phyloP scores from a whole-genome alignment of 64 coral and sea anemone species.

The Dendrophyllia cribrosa region DNA sequence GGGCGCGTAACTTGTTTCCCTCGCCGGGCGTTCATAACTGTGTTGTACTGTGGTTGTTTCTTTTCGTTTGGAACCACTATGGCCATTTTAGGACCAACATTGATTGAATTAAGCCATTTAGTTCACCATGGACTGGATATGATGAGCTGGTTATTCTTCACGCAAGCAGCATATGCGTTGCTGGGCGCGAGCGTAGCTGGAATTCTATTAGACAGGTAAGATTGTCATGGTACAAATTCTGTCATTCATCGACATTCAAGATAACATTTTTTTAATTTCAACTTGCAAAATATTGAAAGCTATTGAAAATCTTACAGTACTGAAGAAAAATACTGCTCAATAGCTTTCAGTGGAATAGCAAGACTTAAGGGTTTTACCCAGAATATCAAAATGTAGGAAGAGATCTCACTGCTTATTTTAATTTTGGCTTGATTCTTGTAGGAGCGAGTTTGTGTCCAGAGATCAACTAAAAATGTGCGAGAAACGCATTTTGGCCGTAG shows the following conservation, averaged over 20 bases:
- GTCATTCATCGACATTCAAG: not conserved
- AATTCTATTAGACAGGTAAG: slow-evolving; percentile 89
- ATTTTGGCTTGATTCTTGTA: too few relatives aligned
- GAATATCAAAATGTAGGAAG: not conserved
- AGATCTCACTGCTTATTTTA: not conserved
- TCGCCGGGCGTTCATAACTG: slow-evolving; percentile 59
- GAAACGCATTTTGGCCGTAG: too few relatives aligned
- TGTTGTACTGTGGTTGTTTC: slow-evolving; percentile 88
- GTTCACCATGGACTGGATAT: slow-evolving; percentile 86
- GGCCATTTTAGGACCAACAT: slow-evolving; percentile 87
- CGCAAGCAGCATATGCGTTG: slow-evolving; percentile 86
- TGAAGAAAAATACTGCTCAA: too few relatives aligned
- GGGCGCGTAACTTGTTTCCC: slow-evolving; percentile 18
- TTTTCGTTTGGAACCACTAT: slow-evolving; percentile 96
- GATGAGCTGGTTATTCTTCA: slow-evolving; percentile 96
- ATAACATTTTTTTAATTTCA: too few relatives aligned
- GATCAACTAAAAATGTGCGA: too few relatives aligned
- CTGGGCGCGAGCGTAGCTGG: slow-evolving; percentile 88
- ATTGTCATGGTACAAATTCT: not conserved
- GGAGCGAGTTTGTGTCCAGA: too few relatives aligned
- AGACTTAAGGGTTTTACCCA: not conserved
- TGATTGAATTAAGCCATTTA: slow-evolving; percentile 82
- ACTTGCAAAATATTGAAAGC: too few relatives aligned
- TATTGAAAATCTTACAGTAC: too few relatives aligned
- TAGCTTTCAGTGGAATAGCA: too few relatives aligned